Evolutionary conservation across 1,140 invertebrate genomes (phyloP), one percentile per base, ranked within the genome.

Genomic region (Habropoda laboriosa): DNA sequence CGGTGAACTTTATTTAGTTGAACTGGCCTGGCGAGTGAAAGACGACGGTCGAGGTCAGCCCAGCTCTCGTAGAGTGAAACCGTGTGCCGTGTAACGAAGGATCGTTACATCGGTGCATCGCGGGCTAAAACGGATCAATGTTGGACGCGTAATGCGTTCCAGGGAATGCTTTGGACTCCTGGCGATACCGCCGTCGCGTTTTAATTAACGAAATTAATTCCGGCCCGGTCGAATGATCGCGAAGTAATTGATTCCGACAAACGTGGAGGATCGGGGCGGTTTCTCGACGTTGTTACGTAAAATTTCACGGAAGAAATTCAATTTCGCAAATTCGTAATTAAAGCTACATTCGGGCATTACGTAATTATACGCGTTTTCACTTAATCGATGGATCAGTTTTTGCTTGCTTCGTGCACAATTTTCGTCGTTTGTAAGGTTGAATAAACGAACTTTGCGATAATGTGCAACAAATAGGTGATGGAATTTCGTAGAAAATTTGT

Each of bases 141-240:
- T 30, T 21, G 30, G 30, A 7, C n/a, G 32, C 45, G 38, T 60
- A 70, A 49, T 71, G 10, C 16, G 51, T 45, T 42, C 27, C 16
- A 8, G 13, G 47, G 53, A 45, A 38, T 47, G 24, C 51, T 53
- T 42, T 38, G 47, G 7, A 18, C 47, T 35, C 18, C 27, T 66
- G 61, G n/a, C 61, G 40, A 47, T 30, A 42, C 21, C 61, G 35
- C 10, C 32, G 27, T 55, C 21, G 24, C 51, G 21, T 57, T 76
- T 76, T 68, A 76, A 57, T 76, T 38, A 76, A 68, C 40, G 49
- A 76, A 68, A 68, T 68, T 67, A 58, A 76, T 68, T 76, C 30
- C 30, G 10, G 8, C 16, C 10, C 21, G 24, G 72, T 53, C 24
- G 35, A 64, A 10, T 42, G 47, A 27, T 75, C 58, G 45, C n/a